Evolutionary conservation across 2,113 vertebrate species (phyloP), one percentile per base, ranked within the genome.

Genomic region (Platichthys stellatus): DNA sequence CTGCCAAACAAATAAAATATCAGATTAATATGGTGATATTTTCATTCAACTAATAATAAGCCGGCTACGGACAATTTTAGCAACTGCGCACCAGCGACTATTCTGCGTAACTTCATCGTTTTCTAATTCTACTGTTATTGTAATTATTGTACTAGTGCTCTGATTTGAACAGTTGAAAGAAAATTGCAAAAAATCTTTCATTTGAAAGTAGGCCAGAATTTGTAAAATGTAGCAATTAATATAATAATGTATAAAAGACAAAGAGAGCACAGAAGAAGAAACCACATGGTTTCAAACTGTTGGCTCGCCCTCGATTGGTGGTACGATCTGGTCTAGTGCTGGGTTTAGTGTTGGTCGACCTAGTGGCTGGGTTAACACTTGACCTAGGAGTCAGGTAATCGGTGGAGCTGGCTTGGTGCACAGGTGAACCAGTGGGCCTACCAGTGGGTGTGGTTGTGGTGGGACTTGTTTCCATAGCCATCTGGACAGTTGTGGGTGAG

Each of bases 341-440:
- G 57, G 86, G 53, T 62, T 75, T 72, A 74, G 45, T 26, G 11
- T 74, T 76, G 70, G 64, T 61, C 23, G 47, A 18, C 3, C 17
- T 54, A 86, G 74, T 64, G 60, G 54, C 53, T 60, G 38, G 24
- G 75, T 64, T 49, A 69, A 43, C 0, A 35, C 59, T 8, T 56
- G 69, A 18, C 4, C 23, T 65, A 85, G 72, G 60, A 24, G 40
- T n/a, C 54, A 40, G 56, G 24, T 81, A 51, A 72, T 72, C 40
- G 65, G 78, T 80, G 63, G 84, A 75, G 63, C 76, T 88, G 70
- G 74, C 26, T 51, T 57, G 72, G 72, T 72, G 69, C 83, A 59
- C 61, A 49, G 75, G 61, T 69, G 83, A 74, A 75, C 83, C 83
- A 69, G 89, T 53, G 51, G 66, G 83, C 89, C 90, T 93, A 90